A percentile compares a stretch with the other conserved stretches of the same genome.
Conservation (phyloP, 2,888 invertebrate species). For the Ommatoiulus sabulosus region DNA sequence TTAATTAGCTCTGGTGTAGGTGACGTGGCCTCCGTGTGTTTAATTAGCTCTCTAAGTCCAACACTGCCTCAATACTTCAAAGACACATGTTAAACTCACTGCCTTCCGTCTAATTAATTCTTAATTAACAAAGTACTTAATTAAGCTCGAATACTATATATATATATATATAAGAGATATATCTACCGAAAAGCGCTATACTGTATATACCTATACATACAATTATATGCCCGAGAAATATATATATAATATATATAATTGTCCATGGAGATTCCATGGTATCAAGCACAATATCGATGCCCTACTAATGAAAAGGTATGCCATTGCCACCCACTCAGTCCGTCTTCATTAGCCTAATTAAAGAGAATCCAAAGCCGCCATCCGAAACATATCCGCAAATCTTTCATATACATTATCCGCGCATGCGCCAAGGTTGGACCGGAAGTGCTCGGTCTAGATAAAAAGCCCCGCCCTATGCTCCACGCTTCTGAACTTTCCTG, state of each 20-base stretch:
- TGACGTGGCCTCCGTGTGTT: conserved; percentile 15
- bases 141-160: conserved; percentile 27
- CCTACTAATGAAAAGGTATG: neutral
- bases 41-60: conserved; percentile 27
- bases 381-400: neutral
- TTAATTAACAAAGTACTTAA: conserved; percentile 22
- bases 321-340: neutral
- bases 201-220: conserved; percentile 28
- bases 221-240: neutral
- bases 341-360: neutral
- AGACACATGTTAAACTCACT: conserved; percentile 34
- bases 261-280: neutral
- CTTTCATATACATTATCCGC: neutral
- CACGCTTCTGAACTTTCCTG: neutral
- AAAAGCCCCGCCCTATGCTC: neutral
- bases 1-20: neutral
- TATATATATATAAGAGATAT: conserved; percentile 5
- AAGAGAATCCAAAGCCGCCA: neutral
- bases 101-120: conserved; percentile 22
- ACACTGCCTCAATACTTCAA: conserved; percentile 22
- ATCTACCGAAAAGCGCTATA: conserved; percentile 25
- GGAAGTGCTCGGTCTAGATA: no score
- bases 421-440: neutral
- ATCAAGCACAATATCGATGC: neutral
- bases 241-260: neutral